Base-by-base conservation (phyloP, 2,888 invertebrate genomes). In the Callyntrura sp. region DNA sequence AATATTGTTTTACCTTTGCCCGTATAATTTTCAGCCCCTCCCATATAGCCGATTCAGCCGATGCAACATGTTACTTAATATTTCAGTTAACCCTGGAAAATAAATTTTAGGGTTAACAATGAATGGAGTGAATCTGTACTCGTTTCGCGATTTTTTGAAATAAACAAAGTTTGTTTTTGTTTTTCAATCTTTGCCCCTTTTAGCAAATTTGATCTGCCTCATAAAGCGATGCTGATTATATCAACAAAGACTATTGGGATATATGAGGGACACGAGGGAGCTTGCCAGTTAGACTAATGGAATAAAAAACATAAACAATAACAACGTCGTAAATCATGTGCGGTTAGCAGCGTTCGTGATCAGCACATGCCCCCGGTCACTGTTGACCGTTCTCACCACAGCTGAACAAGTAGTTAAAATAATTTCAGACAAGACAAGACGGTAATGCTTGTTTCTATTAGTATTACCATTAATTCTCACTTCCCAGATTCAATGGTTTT, bases 131-230 rank as follows among this genome's bases (percentile, higher is more conserved):
- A 68, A n/a, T 35, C 35, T 43, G 1, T 73, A 12, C 1, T 14
- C 25, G 6, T 68, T 70, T 70, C 45, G 70, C 20, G 12, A 73
- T 73, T 73, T 70, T 70, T 20, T 45, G 9, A 17, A 73, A 45
- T 17, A 20, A 45, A n/a, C n/a, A n/a, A 57, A 57, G 57, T 51
- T 12, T 73, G 20, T 45, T 73, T 73, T 73, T 73, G 70, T 73
- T 73, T 45, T 73, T 73, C 20, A 73, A 45, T 45, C 45, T 73
- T 20, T 73, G 45, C 17, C 23, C n/a, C 9, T 62, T 62, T 20
- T n/a, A 20, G 23, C 70, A 11, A 73, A 20, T 45, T 20, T 43
- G n/a, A 1, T 17, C 17, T 68, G 17, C 14, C 23, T 62, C 6
- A 17, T 17, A 68, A 68, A 17, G 35, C n/a, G n/a, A n/a, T n/a